These are phyloP conservation scores for Origma solitaria DNA, from an alignment of 2,113 vertebrate species.

Conservation along the genomic window DNA sequence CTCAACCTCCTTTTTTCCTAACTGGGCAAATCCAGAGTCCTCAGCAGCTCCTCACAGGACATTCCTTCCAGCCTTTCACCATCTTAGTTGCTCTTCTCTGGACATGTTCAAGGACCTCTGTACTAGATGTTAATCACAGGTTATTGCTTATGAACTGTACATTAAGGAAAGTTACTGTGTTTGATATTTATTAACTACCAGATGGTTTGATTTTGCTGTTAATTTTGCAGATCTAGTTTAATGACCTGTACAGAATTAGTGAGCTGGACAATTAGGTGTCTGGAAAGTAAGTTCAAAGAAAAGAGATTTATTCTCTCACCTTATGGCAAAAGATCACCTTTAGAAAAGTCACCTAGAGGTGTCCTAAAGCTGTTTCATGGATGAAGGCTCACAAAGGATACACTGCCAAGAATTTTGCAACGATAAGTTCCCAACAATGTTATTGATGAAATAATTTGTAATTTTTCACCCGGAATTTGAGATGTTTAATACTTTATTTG, in stretches of 20 bases:
- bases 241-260: background rate
- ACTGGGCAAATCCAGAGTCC: background rate
- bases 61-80: background rate
- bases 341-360: background rate
- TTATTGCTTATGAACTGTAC: background rate
- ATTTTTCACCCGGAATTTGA: background rate
- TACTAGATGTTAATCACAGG: background rate
- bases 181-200: background rate
- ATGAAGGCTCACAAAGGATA: background rate
- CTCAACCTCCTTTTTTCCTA: background rate
- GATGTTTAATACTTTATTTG: background rate
- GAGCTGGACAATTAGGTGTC: background rate
- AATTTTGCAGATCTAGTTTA: background rate
- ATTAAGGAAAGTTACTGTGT: background rate
- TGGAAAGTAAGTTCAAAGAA: background rate
- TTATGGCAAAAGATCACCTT: background rate
- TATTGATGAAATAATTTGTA: background rate
- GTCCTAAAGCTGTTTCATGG: background rate
- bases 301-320: background rate
- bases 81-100: background rate
- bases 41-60: background rate
- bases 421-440: background rate
- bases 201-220: background rate
- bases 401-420: background rate
- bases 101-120: background rate